Base-by-base conservation (phyloP, 2,888 invertebrate genomes). In the Ichneumoninae sp. region DNA sequence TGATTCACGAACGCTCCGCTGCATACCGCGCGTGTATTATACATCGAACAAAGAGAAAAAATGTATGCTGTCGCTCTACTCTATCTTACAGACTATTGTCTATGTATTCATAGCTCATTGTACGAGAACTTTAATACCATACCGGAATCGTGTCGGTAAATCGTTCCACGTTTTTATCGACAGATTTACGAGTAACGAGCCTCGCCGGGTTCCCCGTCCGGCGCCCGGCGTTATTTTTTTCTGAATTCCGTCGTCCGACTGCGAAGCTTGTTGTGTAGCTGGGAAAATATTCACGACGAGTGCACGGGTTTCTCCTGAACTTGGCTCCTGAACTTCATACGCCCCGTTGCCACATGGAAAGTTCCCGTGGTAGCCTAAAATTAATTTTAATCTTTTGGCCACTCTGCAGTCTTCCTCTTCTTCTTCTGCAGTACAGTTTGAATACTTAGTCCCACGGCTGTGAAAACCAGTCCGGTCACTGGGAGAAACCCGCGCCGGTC, bases 301-400 rank as follows among this genome's bases (percentile, higher is more conserved):
- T 78, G 22, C 19, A 40, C 3, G 1, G 80, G 60, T 5, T 50
- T 88, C 8, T 93, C 92, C 92, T 88, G 19, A 91, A 19, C 19
- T 22, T 36, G 86, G 65, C 44, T 93, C 92, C 72, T 90, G 86
- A 3, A 92, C 91, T 52, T 90, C 88, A 80, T 93, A 92, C 4
- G 81, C 83, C 60, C 87, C 86, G 1, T 86, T 83, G 10, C 82
- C 83, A 19, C 62, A 62, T n/a, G 40, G 40, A 5, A 66, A 10
- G 65, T 75, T 70, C 13, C 75, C 75, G 22, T 44, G 69, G 1
- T 62, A 79, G 22, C 69, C 74, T 22, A 40, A 70, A 76, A 62
- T 3, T 16, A 5, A 62, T 68, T 22, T 10, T 3, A 0, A 69
- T 69, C 7, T 16, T 60, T 30, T 13, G 10, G 30, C 3, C 10